Evolutionary conservation across 2,888 invertebrate genomes (phyloP), one percentile per base, ranked within the genome.

Genomic region (Helicoverpa assulta): DNA sequence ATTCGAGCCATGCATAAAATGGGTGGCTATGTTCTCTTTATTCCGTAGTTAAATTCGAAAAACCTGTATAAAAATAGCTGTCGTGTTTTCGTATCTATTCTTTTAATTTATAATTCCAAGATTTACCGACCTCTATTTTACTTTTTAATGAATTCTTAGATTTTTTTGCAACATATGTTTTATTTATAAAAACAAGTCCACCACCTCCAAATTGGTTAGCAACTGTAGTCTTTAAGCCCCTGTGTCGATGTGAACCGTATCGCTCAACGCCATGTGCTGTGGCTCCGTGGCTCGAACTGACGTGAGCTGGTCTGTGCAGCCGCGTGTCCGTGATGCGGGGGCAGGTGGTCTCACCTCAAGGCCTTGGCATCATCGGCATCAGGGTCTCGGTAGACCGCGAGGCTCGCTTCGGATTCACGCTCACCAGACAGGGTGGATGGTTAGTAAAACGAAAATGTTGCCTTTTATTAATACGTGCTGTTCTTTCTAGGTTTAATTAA

Each of bases 281-380:
- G 88, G 83, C 76, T 76, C 54, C 82, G 78, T 80, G 89, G 78
- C 88, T 76, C 77, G 70, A 84, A 86, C 88, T 94, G 90, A 95
- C 89, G 87, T 89, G 87, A 88, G 88, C 78, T 90, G 92, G 85
- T 94, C 89, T 96, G 96, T 96, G 93, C 97, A 99, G 99, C 96
- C 99, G 99, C 93, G 99, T 99, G 89, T 99, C 99, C 89, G 99
- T 99, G 93, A 99, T 99, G 97, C 97, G 99, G 90, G 99, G 99
- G 84, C 98, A 98, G 96, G 99, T 99, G 90, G 97, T 99, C 84
- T 98, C 99, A 76, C 97, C 98, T 73, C 99, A 99, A 96, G 99
- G 99, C 80, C 97, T 99, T 84, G 99, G 99, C 83, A 98, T 99
- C 95, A 98, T 99, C 91, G 99, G 99, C 90, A 99, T 99, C 91